Evolutionary conservation across 2,888 invertebrate genomes (phyloP).

Genomic region (Ichneumoninae sp.): DNA sequence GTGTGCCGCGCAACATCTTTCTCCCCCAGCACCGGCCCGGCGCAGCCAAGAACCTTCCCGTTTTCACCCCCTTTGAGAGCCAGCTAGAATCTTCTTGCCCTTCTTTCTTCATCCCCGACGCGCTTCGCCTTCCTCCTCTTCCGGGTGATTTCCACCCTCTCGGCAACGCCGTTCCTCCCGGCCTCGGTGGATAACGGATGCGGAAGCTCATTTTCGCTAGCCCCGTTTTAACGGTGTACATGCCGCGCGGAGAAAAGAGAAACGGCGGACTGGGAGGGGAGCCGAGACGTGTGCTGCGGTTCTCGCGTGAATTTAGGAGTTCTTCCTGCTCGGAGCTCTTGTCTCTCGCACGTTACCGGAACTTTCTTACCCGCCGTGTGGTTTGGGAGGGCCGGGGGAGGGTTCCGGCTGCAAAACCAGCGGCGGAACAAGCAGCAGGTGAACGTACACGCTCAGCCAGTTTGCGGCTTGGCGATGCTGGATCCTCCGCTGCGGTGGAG

Average conservation of each 20-base stretch:
- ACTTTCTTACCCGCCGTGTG: constrained; percentile 51
- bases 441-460: constrained; percentile 43
- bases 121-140: neutral
- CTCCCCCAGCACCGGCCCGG: neutral
- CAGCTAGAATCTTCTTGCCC: constrained; percentile 37
- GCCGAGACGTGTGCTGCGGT: constrained; percentile 49
- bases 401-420: constrained; percentile 20
- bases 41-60: constrained; percentile 42
- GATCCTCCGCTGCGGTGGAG: neutral
- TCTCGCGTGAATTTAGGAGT: constrained; percentile 60
- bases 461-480: constrained; percentile 32
- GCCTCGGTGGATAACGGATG: constrained; percentile 18
- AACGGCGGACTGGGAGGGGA: constrained; percentile 12
- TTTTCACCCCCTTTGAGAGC: constrained; percentile 54
- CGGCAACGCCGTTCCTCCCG: constrained; percentile 13
- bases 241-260: constrained; percentile 20
- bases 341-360: constrained; percentile 45
- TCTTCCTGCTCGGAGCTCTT: constrained; percentile 27
- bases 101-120: neutral
- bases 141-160: constrained; percentile 25
- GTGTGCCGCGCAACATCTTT: constrained; percentile 57
- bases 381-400: constrained; percentile 32
- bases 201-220: constrained; percentile 57
- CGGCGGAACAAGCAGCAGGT: constrained; percentile 30
- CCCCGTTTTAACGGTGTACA: constrained; percentile 30